phyloP scores from a whole-genome alignment of 92 coral and sea anemone genomes.

The Epizoanthus stellaris region DNA sequence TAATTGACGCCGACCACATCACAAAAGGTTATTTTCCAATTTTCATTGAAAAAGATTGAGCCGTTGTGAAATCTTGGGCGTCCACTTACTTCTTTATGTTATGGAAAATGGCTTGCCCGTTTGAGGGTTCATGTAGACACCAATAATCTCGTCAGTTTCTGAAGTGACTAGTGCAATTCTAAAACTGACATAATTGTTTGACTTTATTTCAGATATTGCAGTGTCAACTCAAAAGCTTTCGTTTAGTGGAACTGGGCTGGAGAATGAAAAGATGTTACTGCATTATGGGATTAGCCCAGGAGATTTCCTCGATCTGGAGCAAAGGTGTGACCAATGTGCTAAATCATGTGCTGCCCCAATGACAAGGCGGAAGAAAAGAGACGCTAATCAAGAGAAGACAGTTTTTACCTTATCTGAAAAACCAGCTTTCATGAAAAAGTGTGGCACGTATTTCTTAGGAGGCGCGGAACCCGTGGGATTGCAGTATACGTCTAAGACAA shows the following conservation, averaged over 20 bases:
- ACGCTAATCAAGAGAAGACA: background rate
- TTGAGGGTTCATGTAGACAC: no score
- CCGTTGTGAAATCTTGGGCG: no score
- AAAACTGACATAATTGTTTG: background rate
- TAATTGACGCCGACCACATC: no score
- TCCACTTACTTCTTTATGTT: no score
- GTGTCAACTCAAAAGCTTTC: constrained; percentile 25
- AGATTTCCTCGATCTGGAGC: constrained; percentile 45
- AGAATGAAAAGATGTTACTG: constrained; percentile 28
- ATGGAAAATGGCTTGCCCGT: no score
- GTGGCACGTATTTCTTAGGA: constrained; percentile 37
- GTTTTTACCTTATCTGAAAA: background rate
- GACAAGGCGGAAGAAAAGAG: constrained; percentile 29
- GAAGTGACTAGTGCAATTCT: no score
- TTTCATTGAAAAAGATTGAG: no score
- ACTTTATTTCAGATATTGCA: constrained; percentile 15
- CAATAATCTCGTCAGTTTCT: no score
- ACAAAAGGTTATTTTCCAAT: no score
- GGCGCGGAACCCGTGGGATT: constrained; percentile 35
- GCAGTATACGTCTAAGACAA: background rate
- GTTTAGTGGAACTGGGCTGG: constrained; percentile 27
- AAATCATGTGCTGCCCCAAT: constrained; percentile 20
- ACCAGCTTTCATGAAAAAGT: constrained; percentile 14
- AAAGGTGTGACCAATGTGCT: constrained; percentile 25
- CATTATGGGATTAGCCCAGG: constrained; percentile 35